A percentile compares a stretch with the other conserved stretches of the same genome.
phyloP scores from a whole-genome alignment of 1,140 invertebrate genomes.

The Conus betulinus region DNA sequence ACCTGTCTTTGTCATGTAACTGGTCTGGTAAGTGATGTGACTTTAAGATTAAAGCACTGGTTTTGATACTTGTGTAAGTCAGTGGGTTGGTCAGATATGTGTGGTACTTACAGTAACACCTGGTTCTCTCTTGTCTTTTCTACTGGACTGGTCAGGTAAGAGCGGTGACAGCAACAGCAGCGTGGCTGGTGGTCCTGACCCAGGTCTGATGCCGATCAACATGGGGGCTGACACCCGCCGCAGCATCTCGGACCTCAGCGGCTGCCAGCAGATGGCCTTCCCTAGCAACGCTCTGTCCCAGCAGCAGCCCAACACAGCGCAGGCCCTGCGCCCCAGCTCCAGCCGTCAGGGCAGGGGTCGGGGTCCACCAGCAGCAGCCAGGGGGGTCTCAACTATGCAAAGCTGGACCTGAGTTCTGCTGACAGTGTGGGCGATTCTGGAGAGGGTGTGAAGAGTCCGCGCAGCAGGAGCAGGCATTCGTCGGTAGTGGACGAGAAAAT shows the following conservation, averaged over 20 bases:
- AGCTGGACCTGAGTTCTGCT: conserved; percentile 53
- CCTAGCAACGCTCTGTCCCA: conserved; percentile 28
- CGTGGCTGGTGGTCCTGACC: no score
- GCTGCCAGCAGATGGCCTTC: conserved; percentile 48
- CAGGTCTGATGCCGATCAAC: background rate
- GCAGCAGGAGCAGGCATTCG: conserved; percentile 38
- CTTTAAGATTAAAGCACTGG: no score
- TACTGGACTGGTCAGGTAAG: no score
- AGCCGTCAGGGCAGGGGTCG: no score
- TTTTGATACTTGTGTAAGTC: no score
- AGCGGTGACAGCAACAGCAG: no score
- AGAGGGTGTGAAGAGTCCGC: conserved; percentile 41
- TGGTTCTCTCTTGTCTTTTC: no score
- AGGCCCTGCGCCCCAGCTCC: no score
- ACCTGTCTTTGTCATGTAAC: no score
- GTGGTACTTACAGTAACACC: no score
- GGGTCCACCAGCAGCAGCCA: background rate
- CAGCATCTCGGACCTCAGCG: conserved; percentile 45
- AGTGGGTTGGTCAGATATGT: no score
- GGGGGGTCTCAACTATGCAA: conserved; percentile 53
- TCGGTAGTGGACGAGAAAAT: conserved; percentile 54
- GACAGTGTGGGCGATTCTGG: conserved; percentile 39
- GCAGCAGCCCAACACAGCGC: background rate
- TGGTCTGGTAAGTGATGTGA: no score
- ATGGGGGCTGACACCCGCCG: conserved; percentile 12